Evolutionary conservation across 2,888 invertebrate genomes (phyloP), one percentile per base, ranked within the genome.

Genomic region (Malthinus seriepunctatus): DNA sequence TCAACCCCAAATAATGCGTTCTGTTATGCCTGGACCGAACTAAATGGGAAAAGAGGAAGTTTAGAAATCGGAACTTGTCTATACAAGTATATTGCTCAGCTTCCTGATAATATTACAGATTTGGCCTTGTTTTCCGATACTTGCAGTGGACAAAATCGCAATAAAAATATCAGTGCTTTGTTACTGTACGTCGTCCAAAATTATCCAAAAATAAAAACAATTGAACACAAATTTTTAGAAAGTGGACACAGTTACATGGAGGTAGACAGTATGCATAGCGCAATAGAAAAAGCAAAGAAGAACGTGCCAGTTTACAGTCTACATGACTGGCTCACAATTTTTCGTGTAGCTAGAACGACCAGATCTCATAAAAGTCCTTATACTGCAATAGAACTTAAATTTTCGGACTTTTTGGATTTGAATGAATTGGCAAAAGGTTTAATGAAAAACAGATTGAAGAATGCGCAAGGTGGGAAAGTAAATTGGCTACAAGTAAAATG

Each of bases 41-140:
- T 70, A 44, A 65, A 72, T 62, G 70, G 72, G 33, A 69, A 70
- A 62, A 69, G 66, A 59, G 69, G 69, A 51, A 72, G 70, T 62
- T 63, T 51, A 50, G 72, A 72, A 63, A 70, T 72, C 50, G 72
- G 70, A 46, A 69, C 69, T 15, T 48, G 34, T 31, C 23, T 46
- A 46, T 46, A 23, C 31, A 46, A 34, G 2, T 51, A 51, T 11
- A 32, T 51, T 9, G n/a, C 1, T 8, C 39, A 51, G 39, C 12
- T 51, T 9, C 32, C 51, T 42, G 9, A 9, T 6, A 7, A 7
- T 2, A 23, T 53, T 8, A 47, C 35, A 4, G 47, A 46, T 11
- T 10, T 53, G 11, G 33, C 37, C 1, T 31, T 55, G n/a, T 49
- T 39, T 33, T 49, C 55, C 2, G 39, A 54, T 38, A 54, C 54